Base-by-base conservation (phyloP, 2,113 vertebrate species). In the Tupaia tana region DNA sequence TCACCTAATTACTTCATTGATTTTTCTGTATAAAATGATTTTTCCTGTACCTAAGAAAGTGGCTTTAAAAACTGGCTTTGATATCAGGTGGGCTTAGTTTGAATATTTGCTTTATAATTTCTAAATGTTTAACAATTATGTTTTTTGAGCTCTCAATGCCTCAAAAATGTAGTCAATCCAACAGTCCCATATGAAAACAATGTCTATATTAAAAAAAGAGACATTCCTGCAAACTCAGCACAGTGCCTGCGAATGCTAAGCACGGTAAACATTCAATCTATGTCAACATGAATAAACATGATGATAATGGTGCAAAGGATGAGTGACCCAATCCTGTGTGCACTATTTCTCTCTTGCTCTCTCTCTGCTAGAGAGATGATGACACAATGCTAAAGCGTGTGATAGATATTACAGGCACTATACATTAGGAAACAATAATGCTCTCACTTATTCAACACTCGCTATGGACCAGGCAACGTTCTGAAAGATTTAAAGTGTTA, bases 161-260 rank as follows among this genome's bases (percentile, higher is more conserved):
- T 96, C 43, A 93, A 14, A 73, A 81, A 91, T 75, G 43, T 20
- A 71, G 2, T 77, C 54, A 86, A 34, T 79, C 63, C 78, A 67
- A 77, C 20, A 86, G 2, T 74, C 9, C 6, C 0, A 24, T 73
- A 3, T 83, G 43, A 69, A 69, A 92, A 43, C 20, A 78, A 52
- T 22, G 43, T 16, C 3, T 89, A 83, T 80, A 52, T 86, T 18
- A 43, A 64, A 81, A 73, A 73, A 93, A 92, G 1, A 85, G 7
- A 61, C 43, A 80, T 24, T 80, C 22, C 66, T 18, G 9, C 1
- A 86, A 74, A 34, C n/a, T 94, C 58, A 86, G 18, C 31, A 81
- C 4, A 70, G 25, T 61, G 18, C 19, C 29, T 20, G 24, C 3
- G 86, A 73, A 54, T 25, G 5, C 11, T 79, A 69, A 94, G 7